A percentile compares a stretch with the other conserved stretches of the same genome.
These are phyloP conservation scores for Tretioscincus oriximinensis DNA, from an alignment of 2,113 vertebrate genomes.

Conservation along the genomic window DNA sequence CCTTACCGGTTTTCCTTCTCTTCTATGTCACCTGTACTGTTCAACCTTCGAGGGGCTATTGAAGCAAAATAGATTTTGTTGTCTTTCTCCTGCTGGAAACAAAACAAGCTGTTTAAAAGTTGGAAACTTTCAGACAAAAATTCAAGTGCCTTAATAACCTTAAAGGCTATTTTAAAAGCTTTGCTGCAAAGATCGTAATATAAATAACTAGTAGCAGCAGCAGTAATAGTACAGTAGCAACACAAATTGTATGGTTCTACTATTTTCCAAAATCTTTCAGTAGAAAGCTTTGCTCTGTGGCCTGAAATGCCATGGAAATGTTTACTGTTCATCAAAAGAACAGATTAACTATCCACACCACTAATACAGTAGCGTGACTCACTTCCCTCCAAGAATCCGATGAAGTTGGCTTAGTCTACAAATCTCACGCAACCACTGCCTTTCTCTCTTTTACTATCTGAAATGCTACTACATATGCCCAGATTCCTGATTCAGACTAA, in stretches of 20 bases:
- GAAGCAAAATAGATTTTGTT: slow-evolving; percentile 70
- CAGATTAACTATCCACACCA: too few species aligned
- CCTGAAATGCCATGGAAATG: neutral
- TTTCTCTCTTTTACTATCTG: too few species aligned
- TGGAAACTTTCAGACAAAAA: slow-evolving; percentile 10
- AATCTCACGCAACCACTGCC: too few species aligned
- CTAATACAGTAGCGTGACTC: too few species aligned
- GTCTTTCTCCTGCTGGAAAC: slow-evolving; percentile 73
- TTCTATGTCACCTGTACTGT: slow-evolving; percentile 65
- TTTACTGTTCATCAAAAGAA: too few species aligned
- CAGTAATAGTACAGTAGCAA: neutral
- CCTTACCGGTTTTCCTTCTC: slow-evolving; percentile 81
- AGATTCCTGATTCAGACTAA: too few species aligned
- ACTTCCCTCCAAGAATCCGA: too few species aligned
- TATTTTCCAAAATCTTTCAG: neutral
- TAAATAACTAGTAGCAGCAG: too few species aligned
- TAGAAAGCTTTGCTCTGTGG: neutral
- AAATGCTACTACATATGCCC: too few species aligned
- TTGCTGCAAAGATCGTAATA: neutral
- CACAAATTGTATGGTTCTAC: neutral
- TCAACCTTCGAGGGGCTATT: slow-evolving; percentile 69
- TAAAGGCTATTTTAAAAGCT: neutral
- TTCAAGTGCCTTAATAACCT: rapidly evolving
- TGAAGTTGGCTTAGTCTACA: too few species aligned
- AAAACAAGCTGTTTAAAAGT: slow-evolving; percentile 24